Conservation (phyloP, 2,113 vertebrate species). For the Alces alces region DNA sequence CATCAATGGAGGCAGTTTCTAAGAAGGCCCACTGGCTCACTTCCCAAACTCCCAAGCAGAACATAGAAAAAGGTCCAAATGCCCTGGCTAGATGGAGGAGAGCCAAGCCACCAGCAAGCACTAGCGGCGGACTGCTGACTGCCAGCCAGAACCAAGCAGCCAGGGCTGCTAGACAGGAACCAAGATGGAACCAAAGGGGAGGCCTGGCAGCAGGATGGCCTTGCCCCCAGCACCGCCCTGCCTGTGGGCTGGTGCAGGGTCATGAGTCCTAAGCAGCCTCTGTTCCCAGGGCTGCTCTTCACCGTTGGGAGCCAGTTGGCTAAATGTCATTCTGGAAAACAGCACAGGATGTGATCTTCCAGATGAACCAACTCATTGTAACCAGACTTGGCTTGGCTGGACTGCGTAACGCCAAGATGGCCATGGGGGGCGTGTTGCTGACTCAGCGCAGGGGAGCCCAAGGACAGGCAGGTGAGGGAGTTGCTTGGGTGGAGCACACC, state of each 20-base stretch:
- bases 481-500: neutral
- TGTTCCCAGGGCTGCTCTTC: neutral
- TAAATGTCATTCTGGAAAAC: neutral
- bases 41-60: slow-evolving; percentile 39
- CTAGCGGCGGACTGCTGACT: slow-evolving; percentile 22
- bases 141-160: slow-evolving; percentile 16
- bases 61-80: slow-evolving; percentile 29
- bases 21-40: neutral
- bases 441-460: slow-evolving; percentile 4
- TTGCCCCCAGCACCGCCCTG: neutral
- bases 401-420: neutral
- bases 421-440: neutral
- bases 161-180: slow-evolving; percentile 8
- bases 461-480: neutral
- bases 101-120: slow-evolving; percentile 43
- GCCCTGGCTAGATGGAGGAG: slow-evolving; percentile 29
- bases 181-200: neutral
- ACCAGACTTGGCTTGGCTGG: slow-evolving; percentile 35
- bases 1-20: neutral
- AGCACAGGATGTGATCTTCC: slow-evolving; percentile 42
- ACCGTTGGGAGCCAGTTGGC: slow-evolving; percentile 32
- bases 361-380: slow-evolving; percentile 29
- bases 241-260: neutral
- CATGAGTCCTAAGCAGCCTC: neutral
- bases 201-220: neutral